Percentiles rank a stretch among this genome's conserved stretches.
phyloP scores from a whole-genome alignment of 2,113 vertebrate genomes.

The Myotis yumanensis region DNA sequence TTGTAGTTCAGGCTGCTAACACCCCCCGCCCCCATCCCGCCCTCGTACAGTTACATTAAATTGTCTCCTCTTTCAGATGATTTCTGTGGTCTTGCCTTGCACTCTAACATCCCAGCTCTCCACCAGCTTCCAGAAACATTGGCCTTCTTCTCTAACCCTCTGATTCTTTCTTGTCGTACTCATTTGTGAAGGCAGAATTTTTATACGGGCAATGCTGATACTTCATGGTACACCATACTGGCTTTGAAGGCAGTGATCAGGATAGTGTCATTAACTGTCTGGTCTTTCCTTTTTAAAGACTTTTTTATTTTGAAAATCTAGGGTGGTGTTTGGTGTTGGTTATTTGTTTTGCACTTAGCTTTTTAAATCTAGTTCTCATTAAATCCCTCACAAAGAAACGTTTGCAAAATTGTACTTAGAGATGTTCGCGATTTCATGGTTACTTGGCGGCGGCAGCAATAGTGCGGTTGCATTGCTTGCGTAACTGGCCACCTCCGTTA shows the following conservation, averaged over 20 bases:
- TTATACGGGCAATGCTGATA: background rate
- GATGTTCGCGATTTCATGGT: background rate
- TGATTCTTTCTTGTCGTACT: background rate
- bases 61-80: background rate
- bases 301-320: background rate
- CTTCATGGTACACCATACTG: background rate
- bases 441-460: background rate
- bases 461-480: background rate
- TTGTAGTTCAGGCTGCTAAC: background rate
- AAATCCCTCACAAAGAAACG: background rate
- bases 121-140: background rate
- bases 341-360: background rate
- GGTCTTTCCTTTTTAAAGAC: slow-evolving; percentile 29
- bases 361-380: background rate
- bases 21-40: no score
- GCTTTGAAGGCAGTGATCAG: background rate
- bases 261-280: background rate
- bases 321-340: background rate
- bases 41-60: background rate
- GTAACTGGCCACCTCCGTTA: background rate
- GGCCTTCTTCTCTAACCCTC: background rate
- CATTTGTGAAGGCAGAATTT: background rate
- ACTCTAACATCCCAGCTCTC: background rate
- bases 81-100: background rate
- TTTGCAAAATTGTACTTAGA: background rate